phyloP scores from a whole-genome alignment of 1,140 invertebrate species.

The Anastrepha obliqua region DNA sequence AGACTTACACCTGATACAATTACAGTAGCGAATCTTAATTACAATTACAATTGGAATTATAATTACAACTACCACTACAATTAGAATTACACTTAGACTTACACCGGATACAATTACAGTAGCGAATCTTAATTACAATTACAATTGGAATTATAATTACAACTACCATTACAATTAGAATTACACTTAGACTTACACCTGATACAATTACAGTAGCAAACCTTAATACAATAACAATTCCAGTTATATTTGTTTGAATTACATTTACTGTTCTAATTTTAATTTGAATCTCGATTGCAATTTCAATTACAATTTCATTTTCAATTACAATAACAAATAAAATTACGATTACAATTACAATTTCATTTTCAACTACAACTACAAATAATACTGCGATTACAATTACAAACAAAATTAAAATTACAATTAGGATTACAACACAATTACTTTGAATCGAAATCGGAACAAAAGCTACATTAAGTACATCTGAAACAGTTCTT shows the following conservation, averaged over 20 bases:
- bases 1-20: background rate
- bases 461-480: no score
- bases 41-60: background rate
- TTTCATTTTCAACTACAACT: background rate
- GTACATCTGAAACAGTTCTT: no score
- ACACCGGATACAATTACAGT: background rate
- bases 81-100: background rate
- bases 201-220: background rate
- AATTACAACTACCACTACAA: background rate
- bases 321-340: background rate
- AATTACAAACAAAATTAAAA: background rate
- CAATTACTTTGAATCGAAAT: no score
- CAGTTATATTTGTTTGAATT: background rate
- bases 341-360: background rate
- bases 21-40: background rate
- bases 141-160: background rate
- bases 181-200: background rate
- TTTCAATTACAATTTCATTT: no score
- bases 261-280: no score
- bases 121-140: background rate
- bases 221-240: background rate
- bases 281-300: no score
- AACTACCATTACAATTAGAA: background rate
- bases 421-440: background rate
- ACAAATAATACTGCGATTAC: background rate